Evolutionary conservation across 2,797 vertebrate species (phyloP), one percentile per base, ranked within the genome.

Genomic region (Capromys pilorides): DNA sequence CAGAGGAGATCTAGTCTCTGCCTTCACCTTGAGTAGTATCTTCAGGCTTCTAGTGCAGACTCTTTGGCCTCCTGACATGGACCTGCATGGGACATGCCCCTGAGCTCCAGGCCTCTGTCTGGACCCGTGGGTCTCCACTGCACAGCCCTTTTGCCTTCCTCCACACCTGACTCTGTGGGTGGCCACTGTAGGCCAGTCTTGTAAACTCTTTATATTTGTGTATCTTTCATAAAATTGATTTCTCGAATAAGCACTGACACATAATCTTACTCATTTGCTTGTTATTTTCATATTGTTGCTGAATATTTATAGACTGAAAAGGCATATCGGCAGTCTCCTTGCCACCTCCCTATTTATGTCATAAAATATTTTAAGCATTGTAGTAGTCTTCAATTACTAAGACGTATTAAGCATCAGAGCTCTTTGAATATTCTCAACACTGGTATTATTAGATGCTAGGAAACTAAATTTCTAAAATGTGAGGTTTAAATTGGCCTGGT

Each of bases 321-420:
- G 66, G 69, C 33, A 77, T 11, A 67, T 67, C 21, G 69, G 33
- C 51, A 66, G 12, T 71, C 8, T 73, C 7, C 39, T 16, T 77
- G n/a, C 39, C 82, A 93, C 11, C 79, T 22, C 8, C 13, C n/a
- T 96, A 12, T 24, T 84, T 49, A 91, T 19, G 19, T 33, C 78
- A 81, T 59, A 88, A 93, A 94, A 85, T 93, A 93, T 78, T 94
- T 90, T 93, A 86, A 94, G 31, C 18, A 80, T 87, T 88, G 93
- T 73, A 45, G 26, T 83, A 88, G 39, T 5, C 5, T 41, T 80
- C 10, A 75, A 45, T 24, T 88, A 57, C 89, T 91, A 87, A 83
- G 51, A 79, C 88, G 84, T 86, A 57, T n/a, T 54, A 91, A 31
- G 5, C 71, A 33, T 78, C 87, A 94, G 86, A 59, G 14, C 26